Conservation (phyloP, 2,888 invertebrate species). For the Hemistola chrysoprasaria region DNA sequence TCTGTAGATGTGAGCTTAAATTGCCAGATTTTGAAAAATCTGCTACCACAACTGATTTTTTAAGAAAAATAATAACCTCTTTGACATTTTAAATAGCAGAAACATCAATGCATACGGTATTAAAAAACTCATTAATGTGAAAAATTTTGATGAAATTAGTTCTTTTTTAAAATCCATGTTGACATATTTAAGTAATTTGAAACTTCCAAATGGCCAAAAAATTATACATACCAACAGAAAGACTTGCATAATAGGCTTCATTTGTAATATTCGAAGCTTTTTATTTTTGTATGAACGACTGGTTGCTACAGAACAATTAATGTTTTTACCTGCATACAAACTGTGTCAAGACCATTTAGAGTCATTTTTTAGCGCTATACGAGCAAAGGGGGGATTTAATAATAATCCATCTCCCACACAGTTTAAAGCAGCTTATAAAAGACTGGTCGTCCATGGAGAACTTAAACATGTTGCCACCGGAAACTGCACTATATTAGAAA, state of each 20-base stretch:
- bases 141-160: background rate
- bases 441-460: conserved; percentile 1
- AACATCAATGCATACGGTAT: background rate
- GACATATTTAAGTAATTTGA: no score
- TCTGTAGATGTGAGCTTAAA: no score
- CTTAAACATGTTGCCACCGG: background rate
- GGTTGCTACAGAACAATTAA: no score
- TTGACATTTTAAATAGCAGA: background rate
- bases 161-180: no score
- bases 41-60: no score
- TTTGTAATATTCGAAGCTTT: no score
- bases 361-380: background rate
- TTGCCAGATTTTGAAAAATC: no score
- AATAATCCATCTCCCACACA: background rate
- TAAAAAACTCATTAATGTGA: background rate
- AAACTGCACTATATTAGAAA: background rate
- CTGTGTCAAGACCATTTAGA: background rate
- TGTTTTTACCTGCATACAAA: no score
- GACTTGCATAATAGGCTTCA: no score
- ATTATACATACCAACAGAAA: no score
- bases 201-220: no score
- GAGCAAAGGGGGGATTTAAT: background rate
- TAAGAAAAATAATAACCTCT: conserved; percentile 1
- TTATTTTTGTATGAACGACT: no score
- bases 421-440: background rate